These are phyloP conservation scores for Zelleria hepariella DNA, from an alignment of 2,888 invertebrate genomes.

Conservation along the genomic window DNA sequence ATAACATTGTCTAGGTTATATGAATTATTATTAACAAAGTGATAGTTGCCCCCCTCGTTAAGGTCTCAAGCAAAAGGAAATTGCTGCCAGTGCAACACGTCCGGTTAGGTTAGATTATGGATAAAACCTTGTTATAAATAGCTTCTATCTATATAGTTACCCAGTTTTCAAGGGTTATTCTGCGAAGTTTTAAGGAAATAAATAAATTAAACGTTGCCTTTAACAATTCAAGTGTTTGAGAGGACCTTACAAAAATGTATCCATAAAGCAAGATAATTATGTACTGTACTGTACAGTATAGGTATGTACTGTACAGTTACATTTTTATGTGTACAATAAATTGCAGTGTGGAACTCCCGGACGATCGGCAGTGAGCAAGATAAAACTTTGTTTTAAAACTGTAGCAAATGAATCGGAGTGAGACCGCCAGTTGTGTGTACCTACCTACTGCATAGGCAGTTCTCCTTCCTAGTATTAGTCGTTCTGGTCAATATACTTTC, in stretches of 20 bases:
- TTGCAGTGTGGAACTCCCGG: not conserved
- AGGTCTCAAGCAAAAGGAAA: not conserved
- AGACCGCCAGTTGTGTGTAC: not conserved
- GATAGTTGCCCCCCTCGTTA: not conserved
- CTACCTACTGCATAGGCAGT: slow-evolving; percentile 8
- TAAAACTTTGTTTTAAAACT: not conserved
- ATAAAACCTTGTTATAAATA: not conserved
- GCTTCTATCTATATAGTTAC: not conserved
- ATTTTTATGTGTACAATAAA: not conserved
- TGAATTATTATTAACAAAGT: not conserved
- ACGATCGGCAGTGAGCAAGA: not conserved
- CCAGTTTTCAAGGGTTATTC: not conserved
- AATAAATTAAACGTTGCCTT: too few relatives aligned
- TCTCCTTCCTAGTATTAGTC: slow-evolving; percentile 14
- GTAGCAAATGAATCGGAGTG: not conserved
- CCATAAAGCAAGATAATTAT: too few relatives aligned
- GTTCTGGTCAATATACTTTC: slow-evolving; percentile 39
- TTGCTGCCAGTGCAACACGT: not conserved
- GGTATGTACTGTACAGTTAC: too few relatives aligned
- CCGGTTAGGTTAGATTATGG: not conserved
- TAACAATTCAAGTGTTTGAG: too few relatives aligned
- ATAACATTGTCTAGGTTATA: not conserved
- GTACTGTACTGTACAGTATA: too few relatives aligned
- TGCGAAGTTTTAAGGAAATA: not conserved
- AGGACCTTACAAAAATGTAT: too few relatives aligned